Base-by-base conservation (phyloP, 2,888 invertebrate genomes). In the Tigriopus californicus region DNA sequence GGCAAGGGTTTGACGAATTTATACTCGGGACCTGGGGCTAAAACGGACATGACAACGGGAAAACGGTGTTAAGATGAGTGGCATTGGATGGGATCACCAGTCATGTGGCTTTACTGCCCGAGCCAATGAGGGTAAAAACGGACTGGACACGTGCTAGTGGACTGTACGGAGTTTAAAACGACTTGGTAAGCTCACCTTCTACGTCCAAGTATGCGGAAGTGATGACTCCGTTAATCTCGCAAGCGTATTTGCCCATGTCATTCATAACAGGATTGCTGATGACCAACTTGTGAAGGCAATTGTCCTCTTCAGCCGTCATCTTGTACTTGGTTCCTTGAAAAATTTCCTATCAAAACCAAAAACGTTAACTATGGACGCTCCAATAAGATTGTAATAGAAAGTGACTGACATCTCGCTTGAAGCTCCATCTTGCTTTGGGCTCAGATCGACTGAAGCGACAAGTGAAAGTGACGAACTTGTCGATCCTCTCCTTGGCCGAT, bases 281-380 rank as follows among this genome's bases (percentile, higher is more conserved):
- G 64, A 88, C 83, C 64, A 98, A 76, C 67, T 83, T 85, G 72
- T 97, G 94, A 1, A 82, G 80, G 10, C 22, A 25, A 25, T 46
- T 46, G 68, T 92, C 90, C 67, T 84, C 85, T 70, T 95, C 92
- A 68, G 82, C 85, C 67, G 84, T 85, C 73, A 98, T 88, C 74
- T 97, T 94, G 72, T 88, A 97, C 73, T 94, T 98, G 61, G 91
- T 84, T 65, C 97, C 91, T 63, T 86, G 80, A 76, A 97, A 97
- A 56, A 94, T 76, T 78, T 97, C 95, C 86, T 92, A 68, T 24
- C 67, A 67, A 63, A 54, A 52, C 60, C 20, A 1, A 41, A 3
- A 40, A 13, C 15, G 24, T 20, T 47, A 25, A 41, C 42, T 8
- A 41, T 12, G 49, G 33, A 33, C 8, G 3, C 33, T 33, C 3